Percentiles rank a stretch among this genome's conserved stretches.
phyloP scores from a whole-genome alignment of 2,888 invertebrate species.

The Pollenia angustigena region DNA sequence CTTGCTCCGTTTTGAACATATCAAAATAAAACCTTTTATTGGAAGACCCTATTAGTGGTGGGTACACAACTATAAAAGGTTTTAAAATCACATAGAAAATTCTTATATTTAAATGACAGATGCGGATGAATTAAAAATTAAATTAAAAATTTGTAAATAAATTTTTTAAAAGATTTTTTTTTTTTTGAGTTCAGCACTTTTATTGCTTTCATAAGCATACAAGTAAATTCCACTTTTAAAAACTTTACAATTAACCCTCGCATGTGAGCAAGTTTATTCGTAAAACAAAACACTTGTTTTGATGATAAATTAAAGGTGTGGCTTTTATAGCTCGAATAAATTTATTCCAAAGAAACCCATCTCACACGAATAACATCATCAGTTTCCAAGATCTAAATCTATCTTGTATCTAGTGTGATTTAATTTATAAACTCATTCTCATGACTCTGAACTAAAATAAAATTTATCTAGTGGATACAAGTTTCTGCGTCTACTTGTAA shows the following conservation, averaged over 20 bases:
- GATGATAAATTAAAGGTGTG: conserved; percentile 67
- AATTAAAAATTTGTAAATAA: no score
- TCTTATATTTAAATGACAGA: no score
- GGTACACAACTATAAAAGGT: no score
- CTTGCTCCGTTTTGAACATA: no score
- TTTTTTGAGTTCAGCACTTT: no score
- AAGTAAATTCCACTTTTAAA: not conserved
- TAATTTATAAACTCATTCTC: conserved; percentile 58
- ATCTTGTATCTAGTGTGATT: conserved; percentile 32
- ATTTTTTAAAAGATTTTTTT: no score
- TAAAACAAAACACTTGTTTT: conserved; percentile 59
- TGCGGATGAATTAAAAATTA: no score
- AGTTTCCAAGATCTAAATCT: conserved; percentile 37
- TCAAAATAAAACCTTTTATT: no score
- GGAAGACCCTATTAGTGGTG: no score
- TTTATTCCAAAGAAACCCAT: conserved; percentile 52
- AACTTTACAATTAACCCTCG: conserved; percentile 21
- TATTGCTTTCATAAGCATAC: no score
- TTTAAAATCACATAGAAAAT: no score
- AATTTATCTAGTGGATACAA: conserved; percentile 23
- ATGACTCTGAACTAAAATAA: conserved; percentile 9
- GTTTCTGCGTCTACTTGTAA: conserved; percentile 11
- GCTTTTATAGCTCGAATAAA: conserved; percentile 38
- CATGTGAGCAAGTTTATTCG: not conserved
- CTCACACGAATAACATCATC: conserved; percentile 45